Base-by-base conservation (phyloP, 2,113 vertebrate genomes). In the Brienomyrus longianalis region DNA sequence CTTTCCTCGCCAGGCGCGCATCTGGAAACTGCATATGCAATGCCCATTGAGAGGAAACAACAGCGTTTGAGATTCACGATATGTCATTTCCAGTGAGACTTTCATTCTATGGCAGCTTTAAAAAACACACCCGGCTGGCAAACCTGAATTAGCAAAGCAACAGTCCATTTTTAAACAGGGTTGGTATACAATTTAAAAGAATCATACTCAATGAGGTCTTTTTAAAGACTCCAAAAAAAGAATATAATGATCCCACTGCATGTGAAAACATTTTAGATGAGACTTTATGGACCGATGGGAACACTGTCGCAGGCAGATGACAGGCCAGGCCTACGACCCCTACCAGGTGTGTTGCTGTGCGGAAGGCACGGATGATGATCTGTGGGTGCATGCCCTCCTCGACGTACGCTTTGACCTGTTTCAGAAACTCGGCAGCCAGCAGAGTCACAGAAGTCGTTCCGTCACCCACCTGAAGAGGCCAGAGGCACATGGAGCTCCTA, bases 311-410 rank as follows among this genome's bases (percentile, higher is more conserved):
- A n/a, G 83, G 83, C 19, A 45, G 15, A 43, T 10, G 4, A 47
- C 83, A 80, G 31, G 10, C 2, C 10, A 13, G 27, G 27, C 11
- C 15, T 11, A 84, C 21, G 10, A 9, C 47, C 50, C 95, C 91
- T 93, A 97, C 97, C 92, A 99, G 95, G 88, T 96, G 95, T 0
- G 98, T 99, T 35, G 98, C 98, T 0, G 92, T 97, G 91, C 98
- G 97, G 95, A 98, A 99, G 0, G 98, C 97, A 1, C 97, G 96
- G 95, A 99, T 99, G 96, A 99, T 99, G 95, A 98, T 98, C 94
- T 99, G 98, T 13, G 98, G 98, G 77, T 99, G 98, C 0, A 99
- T 96, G 5, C 98, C 98, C 91, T 99, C 98, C 92, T 99, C 98
- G 93, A 98, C 98, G 0, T 98, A 99, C 0, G 97, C 86, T 92